These are phyloP conservation scores for Patagioenas fasciata DNA, from an alignment of 2,113 vertebrate species.

Conservation along the genomic window DNA sequence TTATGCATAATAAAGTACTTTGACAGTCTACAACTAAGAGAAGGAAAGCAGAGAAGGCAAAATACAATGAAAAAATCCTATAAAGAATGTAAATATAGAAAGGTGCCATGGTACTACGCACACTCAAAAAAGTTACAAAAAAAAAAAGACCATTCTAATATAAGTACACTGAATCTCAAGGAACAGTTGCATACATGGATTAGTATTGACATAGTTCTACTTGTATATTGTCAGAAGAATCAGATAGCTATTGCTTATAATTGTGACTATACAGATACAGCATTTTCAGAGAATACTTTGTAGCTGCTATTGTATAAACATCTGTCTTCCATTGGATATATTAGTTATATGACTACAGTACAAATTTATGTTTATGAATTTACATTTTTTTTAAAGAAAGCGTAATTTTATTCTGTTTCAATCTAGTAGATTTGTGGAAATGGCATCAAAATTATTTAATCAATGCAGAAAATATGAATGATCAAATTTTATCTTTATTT, in stretches of 20 bases:
- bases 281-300: neutral
- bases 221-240: neutral
- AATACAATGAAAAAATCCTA: neutral
- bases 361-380: neutral
- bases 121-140: neutral
- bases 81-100: neutral
- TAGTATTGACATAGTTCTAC: neutral
- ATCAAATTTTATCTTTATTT: neutral
- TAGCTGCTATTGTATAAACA: neutral
- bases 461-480: neutral
- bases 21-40: neutral
- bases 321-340: neutral
- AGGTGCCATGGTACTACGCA: rapidly evolving
- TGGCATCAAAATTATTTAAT: neutral
- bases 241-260: neutral
- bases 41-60: neutral
- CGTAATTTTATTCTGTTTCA: neutral
- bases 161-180: neutral
- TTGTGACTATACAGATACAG: neutral
- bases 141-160: neutral
- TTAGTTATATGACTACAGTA: neutral
- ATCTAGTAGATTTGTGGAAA: neutral
- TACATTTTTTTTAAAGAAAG: neutral
- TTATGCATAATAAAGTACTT: neutral
- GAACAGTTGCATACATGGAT: neutral